These are phyloP conservation scores for Laticauda colubrina DNA, from an alignment of 2,113 vertebrate genomes.

Conservation along the genomic window DNA sequence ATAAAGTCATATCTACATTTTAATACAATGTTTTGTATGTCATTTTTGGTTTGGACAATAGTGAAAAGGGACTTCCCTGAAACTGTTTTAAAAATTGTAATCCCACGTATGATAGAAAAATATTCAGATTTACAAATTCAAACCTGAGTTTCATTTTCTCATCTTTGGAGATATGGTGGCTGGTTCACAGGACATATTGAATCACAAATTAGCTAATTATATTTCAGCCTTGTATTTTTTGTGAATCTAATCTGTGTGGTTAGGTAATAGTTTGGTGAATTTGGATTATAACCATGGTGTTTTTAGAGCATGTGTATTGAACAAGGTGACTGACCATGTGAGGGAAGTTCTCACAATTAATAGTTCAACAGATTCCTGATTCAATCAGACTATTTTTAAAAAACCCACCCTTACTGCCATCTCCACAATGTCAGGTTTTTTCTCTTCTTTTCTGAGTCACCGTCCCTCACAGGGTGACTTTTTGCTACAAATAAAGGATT, in stretches of 20 bases:
- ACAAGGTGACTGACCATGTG: neutral
- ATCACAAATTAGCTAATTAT: neutral
- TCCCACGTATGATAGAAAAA: neutral
- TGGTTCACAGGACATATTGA: neutral
- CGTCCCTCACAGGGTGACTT: neutral
- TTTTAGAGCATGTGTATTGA: neutral
- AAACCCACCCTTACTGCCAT: neutral
- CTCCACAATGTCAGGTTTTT: neutral
- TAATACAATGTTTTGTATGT: neutral
- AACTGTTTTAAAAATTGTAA: neutral
- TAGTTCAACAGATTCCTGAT: neutral
- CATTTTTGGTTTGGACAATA: neutral
- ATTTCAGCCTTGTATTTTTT: neutral
- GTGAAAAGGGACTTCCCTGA: neutral
- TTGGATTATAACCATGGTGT: neutral
- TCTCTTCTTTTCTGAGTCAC: neutral
- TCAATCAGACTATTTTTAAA: neutral
- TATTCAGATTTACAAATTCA: neutral
- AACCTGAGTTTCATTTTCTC: neutral
- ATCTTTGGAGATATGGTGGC: neutral
- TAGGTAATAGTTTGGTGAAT: neutral
- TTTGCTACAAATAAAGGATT: neutral
- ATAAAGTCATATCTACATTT: neutral
- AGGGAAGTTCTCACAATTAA: neutral
- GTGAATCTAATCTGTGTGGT: neutral